Evolutionary conservation across 2,113 vertebrate species (phyloP).

Genomic region (Forbesichthys papilliferus): DNA sequence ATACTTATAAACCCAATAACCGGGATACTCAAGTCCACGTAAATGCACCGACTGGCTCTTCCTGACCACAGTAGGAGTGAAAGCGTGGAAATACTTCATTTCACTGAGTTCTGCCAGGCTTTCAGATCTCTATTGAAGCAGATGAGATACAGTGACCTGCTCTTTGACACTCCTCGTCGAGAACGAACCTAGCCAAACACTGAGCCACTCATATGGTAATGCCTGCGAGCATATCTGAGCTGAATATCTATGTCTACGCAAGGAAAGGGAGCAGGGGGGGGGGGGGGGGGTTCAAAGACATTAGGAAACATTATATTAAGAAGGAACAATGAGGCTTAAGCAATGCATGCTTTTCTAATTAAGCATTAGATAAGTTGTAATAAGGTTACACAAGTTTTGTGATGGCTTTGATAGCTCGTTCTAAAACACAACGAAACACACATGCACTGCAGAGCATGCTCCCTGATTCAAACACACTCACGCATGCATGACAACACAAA

Average conservation of each 20-base stretch:
- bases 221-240: conserved; percentile 49
- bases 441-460: background rate
- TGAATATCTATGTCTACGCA: conserved; percentile 48
- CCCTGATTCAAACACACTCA: background rate
- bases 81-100: conserved; percentile 55
- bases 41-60: background rate
- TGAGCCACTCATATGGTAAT: conserved; percentile 71
- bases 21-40: too few relatives aligned
- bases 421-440: conserved; percentile 58
- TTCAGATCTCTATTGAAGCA: conserved; percentile 69
- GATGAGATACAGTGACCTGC: conserved; percentile 65
- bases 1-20: too few relatives aligned
- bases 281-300: too few relatives aligned
- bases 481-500: conserved; percentile 2
- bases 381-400: background rate
- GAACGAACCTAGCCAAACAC: conserved; percentile 73
- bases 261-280: conserved; percentile 31
- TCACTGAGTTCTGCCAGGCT: conserved; percentile 66
- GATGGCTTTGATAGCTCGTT: background rate
- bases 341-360: too few relatives aligned
- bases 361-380: background rate
- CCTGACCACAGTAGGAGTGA: conserved; percentile 26
- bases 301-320: conserved; percentile 36
- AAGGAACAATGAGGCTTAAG: too few relatives aligned
- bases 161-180: conserved; percentile 67